phyloP scores from a whole-genome alignment of 2,113 vertebrate species.

The Peromyscus californicus region DNA sequence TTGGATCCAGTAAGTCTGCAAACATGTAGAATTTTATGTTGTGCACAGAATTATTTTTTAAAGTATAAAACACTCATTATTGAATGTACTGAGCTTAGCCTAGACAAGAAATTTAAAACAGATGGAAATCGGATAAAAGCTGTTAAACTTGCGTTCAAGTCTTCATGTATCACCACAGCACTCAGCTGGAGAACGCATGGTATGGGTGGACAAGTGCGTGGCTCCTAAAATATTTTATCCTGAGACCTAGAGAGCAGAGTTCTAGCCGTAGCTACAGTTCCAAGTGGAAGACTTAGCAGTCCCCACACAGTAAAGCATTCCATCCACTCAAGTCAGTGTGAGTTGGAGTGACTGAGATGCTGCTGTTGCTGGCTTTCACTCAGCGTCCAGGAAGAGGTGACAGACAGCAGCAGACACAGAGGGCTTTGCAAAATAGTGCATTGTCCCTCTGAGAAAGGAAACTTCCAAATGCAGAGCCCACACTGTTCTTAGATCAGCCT shows the following conservation, averaged over 20 bases:
- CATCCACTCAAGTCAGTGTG: neutral
- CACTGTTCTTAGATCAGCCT: neutral
- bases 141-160: neutral
- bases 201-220: neutral
- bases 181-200: neutral
- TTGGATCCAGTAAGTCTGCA: neutral
- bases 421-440: neutral
- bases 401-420: no score
- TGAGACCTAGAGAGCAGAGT: neutral
- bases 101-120: neutral
- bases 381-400: neutral
- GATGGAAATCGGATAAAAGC: neutral
- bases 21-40: neutral
- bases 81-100: constrained; percentile 6
- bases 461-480: neutral
- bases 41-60: constrained; percentile 34
- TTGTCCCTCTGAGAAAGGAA: neutral
- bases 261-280: neutral
- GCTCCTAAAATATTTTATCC: neutral
- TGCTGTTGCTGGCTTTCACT: neutral
- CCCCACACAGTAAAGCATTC: neutral
- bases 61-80: neutral
- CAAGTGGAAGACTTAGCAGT: neutral
- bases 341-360: neutral
- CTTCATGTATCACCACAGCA: neutral